Base-by-base conservation (phyloP, 2,113 vertebrate species). In the Columbina picui region DNA sequence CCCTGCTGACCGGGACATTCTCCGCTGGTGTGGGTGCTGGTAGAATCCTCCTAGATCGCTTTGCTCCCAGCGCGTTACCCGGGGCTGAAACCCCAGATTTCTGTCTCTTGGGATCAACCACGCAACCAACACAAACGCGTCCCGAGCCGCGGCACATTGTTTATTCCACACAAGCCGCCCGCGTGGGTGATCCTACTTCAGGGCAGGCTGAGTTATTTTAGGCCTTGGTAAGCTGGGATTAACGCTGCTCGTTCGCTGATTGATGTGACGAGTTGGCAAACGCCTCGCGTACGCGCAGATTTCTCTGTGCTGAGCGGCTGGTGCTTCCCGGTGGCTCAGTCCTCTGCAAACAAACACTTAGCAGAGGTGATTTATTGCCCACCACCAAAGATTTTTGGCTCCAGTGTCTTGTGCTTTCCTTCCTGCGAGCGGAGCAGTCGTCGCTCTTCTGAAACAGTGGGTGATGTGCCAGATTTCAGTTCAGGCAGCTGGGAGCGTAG, bases 91-190 rank as follows among this genome's bases (percentile, higher is more conserved):
- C 81, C 1, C 71, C 45, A 76, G 78, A 20, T 82, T 90, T 71
- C 59, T 84, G 74, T 87, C 83, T 87, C 65, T 76, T 22, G 79
- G 61, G 56, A 60, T 78, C 25, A 52, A 60, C 47, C 32, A 5
- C 4, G 1, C 56, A 41, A 73, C 20, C 83, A 32, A 2, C 7
- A 38, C 57, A n/a, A n/a, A 49, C 85, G 61, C 38, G 0, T 21
- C 0, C 41, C 0, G 1, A 65, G 76, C 84, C 45, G n/a, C 8
- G 53, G 76, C 1, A 0, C 43, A 8, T 81, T 67, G 15, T 73
- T 27, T 43, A 0, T 39, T 91, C 57, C 74, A 26, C 78, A 29
- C 23, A 9, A 17, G 57, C n/a, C 2, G 11, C 1, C 59, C 77
- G 55, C 1, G 39, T 91, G 84, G 95, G 85, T 76, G 84, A 95